These are phyloP conservation scores for Danio jaintianensis DNA, from an alignment of 2,797 vertebrate genomes.

Conservation along the genomic window DNA sequence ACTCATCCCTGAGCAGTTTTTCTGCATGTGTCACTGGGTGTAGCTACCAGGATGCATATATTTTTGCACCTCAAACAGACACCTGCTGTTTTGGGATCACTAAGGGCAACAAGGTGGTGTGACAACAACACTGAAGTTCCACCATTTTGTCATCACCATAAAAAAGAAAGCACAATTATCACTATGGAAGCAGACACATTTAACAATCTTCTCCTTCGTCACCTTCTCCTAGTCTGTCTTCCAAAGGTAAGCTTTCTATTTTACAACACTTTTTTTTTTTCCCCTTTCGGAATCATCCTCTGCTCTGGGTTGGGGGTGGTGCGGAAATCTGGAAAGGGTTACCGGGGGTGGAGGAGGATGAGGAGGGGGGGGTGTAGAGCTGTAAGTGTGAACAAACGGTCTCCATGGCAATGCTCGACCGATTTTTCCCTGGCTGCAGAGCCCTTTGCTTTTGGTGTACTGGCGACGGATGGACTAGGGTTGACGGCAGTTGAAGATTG, in stretches of 20 bases:
- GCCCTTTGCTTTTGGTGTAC: slow-evolving; percentile 62
- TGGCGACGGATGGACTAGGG: slow-evolving; percentile 73
- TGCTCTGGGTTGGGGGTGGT: slow-evolving; percentile 54
- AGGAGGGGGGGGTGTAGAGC: slow-evolving; percentile 71
- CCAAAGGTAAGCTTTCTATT: slow-evolving; percentile 33
- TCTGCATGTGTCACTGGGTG: slow-evolving; percentile 32
- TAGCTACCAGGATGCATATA: slow-evolving; percentile 34
- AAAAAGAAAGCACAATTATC: slow-evolving; percentile 35
- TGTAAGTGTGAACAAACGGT: slow-evolving; percentile 78
- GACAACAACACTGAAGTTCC: slow-evolving; percentile 49
- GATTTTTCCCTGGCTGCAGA: slow-evolving; percentile 74
- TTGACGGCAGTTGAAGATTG: slow-evolving; percentile 70
- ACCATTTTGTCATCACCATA: slow-evolving; percentile 53
- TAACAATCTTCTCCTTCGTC: slow-evolving; percentile 21
- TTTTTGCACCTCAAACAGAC: slow-evolving; percentile 28
- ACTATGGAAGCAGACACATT: slow-evolving; percentile 48
- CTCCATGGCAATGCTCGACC: slow-evolving; percentile 82
- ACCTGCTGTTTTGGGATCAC: slow-evolving; percentile 54
- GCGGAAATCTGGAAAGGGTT: slow-evolving; percentile 78
- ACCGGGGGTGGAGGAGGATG: slow-evolving; percentile 44
- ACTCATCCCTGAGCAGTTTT: slow-evolving; percentile 20
- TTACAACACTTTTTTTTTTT: slow-evolving; percentile 46
- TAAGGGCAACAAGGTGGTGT: slow-evolving; percentile 57
- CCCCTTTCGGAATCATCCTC: not conserved
- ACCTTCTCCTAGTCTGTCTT: slow-evolving; percentile 36